Base-by-base conservation (phyloP, 2,113 vertebrate species). In the Melanocharis versteri region DNA sequence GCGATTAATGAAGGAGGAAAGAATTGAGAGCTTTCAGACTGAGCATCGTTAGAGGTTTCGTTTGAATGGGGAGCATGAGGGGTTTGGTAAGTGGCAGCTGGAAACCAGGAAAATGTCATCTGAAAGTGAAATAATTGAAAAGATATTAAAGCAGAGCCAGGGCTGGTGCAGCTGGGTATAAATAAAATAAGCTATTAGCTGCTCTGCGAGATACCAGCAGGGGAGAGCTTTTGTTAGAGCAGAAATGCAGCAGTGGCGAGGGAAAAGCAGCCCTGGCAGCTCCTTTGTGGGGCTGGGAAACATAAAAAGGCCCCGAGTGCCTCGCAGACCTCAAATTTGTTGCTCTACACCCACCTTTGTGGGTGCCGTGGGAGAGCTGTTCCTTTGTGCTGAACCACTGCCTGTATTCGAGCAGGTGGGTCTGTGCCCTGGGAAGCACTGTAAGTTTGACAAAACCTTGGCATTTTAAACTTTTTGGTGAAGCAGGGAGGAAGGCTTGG, bases 71-170 rank as follows among this genome's bases (percentile, higher is more conserved):
- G 54, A 77, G 51, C 37, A 18, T 23, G 48, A 92, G 57, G 77
- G 82, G 75, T 62, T 82, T 35, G 42, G 83, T 37, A 82, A 70
- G 72, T 51, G 86, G 51, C 83, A 84, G 69, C 90, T 89, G 83
- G 71, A 94, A 87, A 85, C 11, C 65, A 78, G 51, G 83, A 45
- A 89, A 92, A 92, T 39, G 66, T 56, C 69, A 89, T 57, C 64
- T 75, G 39, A 68, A 93, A 87, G 81, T 72, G 37, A 85, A 96
- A 96, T 69, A 91, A 61, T 83, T 61, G 70, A 47, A 54, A 81
- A 66, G 82, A 35, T 89, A 31, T 77, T 61, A 81, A 95, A 84
- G 81, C 50, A 47, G 50, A 60, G 86, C 31, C 37, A 10, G 44
- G 35, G 75, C 88, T 84, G 88, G 84, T 81, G 78, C 81, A 81